Evolutionary conservation across 1,140 invertebrate species (phyloP), one percentile per base, ranked within the genome.

Genomic region (Cotesia chilonis): DNA sequence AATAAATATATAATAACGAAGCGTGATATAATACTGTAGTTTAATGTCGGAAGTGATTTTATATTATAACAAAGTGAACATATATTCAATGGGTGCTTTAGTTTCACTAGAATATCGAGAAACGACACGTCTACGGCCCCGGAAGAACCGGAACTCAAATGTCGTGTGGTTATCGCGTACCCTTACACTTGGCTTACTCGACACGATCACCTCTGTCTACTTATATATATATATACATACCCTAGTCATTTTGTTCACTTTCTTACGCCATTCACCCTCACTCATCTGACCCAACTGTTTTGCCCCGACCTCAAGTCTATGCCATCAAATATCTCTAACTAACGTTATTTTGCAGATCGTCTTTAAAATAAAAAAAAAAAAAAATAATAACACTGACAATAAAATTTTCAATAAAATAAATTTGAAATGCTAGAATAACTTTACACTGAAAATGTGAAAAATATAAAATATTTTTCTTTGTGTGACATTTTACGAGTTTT

Each of bases 141-240:
- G 63, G 47, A 59, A 67, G 37, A 55, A 60, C 52, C 63, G 70
- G 65, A 72, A 72, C 70, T 67, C 64, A 35, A 72, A 28, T 36
- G 64, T 72, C 70, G 57, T 41, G 38, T 14, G 41, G 71, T 72
- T 72, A 72, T 72, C 71, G 55, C 59, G 66, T 38, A 37, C 41
- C 41, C 41, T 72, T 72, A 37, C 71, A 54, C 65, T 72, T 68
- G 35, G 41, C 71, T 72, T 68, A 41, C 38, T 63, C 65, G 28
- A 72, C 71, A 72, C 65, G 71, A 72, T 72, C 55, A 61, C 52
- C 64, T 47, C 10, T 47, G 41, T 47, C 6, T 47, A 47, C 10
- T 7, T 9, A 47, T 47, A 2, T 10, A 47, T 47, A 47, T 47
- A 47, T 47, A 47, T 47, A 47, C 4, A 41, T 54, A 57, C 71